phyloP scores from a whole-genome alignment of 1,140 invertebrate species.

The Macrocentrus cingulum region DNA sequence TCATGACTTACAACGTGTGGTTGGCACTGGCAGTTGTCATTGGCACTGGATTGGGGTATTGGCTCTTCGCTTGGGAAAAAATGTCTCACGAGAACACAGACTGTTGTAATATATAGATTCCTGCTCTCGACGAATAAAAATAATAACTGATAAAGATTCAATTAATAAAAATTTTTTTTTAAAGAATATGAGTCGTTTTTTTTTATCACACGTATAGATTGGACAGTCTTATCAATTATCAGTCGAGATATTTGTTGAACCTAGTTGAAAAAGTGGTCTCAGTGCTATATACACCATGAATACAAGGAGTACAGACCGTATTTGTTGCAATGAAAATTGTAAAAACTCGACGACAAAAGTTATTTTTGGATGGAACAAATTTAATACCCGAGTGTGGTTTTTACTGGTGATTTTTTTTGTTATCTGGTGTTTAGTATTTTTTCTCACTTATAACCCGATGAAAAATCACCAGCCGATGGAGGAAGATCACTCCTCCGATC shows the following conservation, averaged over 20 bases:
- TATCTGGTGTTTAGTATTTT: constrained; percentile 36
- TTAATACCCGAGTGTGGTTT: constrained; percentile 31
- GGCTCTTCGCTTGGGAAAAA: constrained; percentile 68
- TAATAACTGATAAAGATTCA: neutral
- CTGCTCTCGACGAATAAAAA: neutral
- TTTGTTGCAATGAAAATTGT: constrained; percentile 12
- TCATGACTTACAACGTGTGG: constrained; percentile 79
- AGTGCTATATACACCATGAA: neutral
- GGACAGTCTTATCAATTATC: neutral
- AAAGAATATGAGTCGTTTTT: too few species aligned
- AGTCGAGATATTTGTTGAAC: neutral
- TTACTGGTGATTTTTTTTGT: constrained; percentile 30
- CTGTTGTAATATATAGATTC: constrained; percentile 35
- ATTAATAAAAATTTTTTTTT: too few species aligned
- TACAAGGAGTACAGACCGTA: constrained; percentile 16
- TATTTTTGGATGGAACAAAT: constrained; percentile 40
- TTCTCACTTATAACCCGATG: constrained; percentile 24
- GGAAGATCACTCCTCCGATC: constrained; percentile 15
- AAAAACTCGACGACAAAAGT: constrained; percentile 22
- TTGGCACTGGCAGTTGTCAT: constrained; percentile 66
- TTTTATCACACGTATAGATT: too few species aligned
- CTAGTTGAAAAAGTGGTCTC: neutral
- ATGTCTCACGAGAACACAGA: constrained; percentile 34
- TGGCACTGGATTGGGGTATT: constrained; percentile 68
- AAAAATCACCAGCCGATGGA: neutral